phyloP scores from a whole-genome alignment of 1,140 invertebrate genomes.

The Lysiphlebus fabarum region DNA sequence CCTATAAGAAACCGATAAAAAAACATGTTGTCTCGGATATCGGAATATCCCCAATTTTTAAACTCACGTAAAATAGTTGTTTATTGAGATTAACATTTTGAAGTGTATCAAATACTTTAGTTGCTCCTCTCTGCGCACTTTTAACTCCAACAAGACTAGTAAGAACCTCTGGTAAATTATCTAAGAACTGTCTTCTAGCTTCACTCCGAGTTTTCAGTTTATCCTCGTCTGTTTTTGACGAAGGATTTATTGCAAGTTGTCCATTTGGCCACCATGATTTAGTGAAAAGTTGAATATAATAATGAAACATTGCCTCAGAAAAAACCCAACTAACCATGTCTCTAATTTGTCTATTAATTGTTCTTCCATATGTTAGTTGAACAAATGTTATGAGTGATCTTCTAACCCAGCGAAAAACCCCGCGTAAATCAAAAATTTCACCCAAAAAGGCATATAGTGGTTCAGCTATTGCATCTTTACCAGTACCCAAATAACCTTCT shows the following conservation, averaged over 20 bases:
- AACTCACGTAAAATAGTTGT: constrained; percentile 86
- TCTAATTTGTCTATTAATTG: constrained; percentile 87
- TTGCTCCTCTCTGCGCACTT: constrained; percentile 76
- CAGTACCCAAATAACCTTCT: constrained; percentile 58
- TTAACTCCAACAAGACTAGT: constrained; percentile 81
- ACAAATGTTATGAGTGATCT: constrained; percentile 87
- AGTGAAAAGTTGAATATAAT: constrained; percentile 77
- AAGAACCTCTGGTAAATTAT: constrained; percentile 75
- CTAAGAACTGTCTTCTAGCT: constrained; percentile 66
- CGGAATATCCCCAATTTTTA: background rate
- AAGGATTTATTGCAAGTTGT: constrained; percentile 59
- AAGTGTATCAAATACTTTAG: constrained; percentile 83
- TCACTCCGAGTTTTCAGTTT: constrained; percentile 65
- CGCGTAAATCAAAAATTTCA: constrained; percentile 85
- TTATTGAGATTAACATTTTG: constrained; percentile 86
- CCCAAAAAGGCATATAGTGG: constrained; percentile 80
- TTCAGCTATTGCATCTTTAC: constrained; percentile 82
- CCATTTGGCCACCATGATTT: constrained; percentile 89
- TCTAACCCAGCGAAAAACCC: constrained; percentile 81
- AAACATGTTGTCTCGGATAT: too few species aligned
- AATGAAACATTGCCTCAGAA: constrained; percentile 86
- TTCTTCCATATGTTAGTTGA: constrained; percentile 86
- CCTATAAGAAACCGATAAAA: too few species aligned
- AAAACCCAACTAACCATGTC: constrained; percentile 84
- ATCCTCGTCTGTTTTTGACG: constrained; percentile 62